phyloP scores from a whole-genome alignment of 2,888 invertebrate genomes.

The Mimumesa dahlbomi region DNA sequence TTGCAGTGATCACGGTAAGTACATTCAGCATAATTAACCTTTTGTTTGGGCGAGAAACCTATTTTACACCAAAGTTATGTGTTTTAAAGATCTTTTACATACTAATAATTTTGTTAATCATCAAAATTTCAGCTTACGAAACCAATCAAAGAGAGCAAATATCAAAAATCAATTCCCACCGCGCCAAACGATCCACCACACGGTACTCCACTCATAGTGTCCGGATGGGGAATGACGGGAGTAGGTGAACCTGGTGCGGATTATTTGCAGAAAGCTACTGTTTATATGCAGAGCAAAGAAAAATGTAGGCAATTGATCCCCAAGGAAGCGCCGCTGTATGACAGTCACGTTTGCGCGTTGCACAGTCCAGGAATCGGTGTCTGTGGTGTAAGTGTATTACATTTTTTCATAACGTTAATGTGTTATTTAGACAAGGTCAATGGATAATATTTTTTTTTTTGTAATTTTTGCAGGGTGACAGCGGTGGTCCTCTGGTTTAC shows the following conservation, averaged over 20 bases:
- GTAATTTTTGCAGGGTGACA: constrained; percentile 53
- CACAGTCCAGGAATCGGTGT: constrained; percentile 4
- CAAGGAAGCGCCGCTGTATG: no score
- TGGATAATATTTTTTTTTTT: neutral
- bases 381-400: neutral
- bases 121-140: neutral
- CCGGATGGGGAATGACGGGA: constrained; percentile 14
- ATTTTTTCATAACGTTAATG: neutral
- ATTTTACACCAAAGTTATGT: no score
- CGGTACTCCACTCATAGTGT: neutral
- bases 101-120: neutral
- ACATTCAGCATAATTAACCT: neutral
- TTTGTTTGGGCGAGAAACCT: no score
- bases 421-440: neutral
- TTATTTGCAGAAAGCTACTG: constrained; percentile 3
- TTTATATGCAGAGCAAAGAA: neutral
- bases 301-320: no score
- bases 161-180: constrained; percentile 1
- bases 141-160: neutral
- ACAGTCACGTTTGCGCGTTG: neutral
- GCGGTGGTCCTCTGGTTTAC: constrained; percentile 49
- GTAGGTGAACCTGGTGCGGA: neutral
- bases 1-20: constrained; percentile 18
- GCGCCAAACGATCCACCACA: neutral
- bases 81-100: neutral